Percentiles rank a stretch among this genome's conserved stretches.
phyloP scores from a whole-genome alignment of 2,797 vertebrate species.

The Botia almorhae region DNA sequence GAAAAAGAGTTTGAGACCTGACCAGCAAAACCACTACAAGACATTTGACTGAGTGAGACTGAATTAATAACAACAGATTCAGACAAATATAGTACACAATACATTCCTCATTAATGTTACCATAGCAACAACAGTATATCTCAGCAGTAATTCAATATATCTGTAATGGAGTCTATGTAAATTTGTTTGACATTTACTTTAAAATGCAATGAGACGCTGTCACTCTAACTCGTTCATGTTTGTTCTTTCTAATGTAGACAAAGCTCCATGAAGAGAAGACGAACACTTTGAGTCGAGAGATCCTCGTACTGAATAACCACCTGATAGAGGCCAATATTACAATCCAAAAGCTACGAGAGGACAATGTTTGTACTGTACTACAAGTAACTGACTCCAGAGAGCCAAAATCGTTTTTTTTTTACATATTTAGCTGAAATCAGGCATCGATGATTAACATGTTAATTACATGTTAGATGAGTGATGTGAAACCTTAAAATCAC shows the following conservation, averaged over 20 bases:
- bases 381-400: neutral
- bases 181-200: neutral
- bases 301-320: constrained; percentile 94
- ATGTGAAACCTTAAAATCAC: neutral
- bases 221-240: neutral
- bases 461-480: neutral
- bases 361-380: constrained; percentile 90
- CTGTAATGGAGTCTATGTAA: neutral
- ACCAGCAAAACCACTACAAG: too few relatives aligned
- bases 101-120: neutral
- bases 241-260: constrained; percentile 74
- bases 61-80: neutral
- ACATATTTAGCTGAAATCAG: neutral
- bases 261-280: constrained; percentile 96
- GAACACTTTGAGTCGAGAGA: constrained; percentile 90
- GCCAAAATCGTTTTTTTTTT: neutral
- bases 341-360: constrained; percentile 92
- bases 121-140: neutral
- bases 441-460: too few relatives aligned
- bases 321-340: constrained; percentile 96
- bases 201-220: neutral
- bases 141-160: neutral
- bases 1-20: too few relatives aligned
- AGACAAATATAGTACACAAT: neutral
- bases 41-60: too few relatives aligned